A percentile compares a stretch with the other conserved stretches of the same genome.
These are phyloP conservation scores for Trypoxylon attenuatum DNA, from an alignment of 2,888 invertebrate genomes.

Conservation along the genomic window DNA sequence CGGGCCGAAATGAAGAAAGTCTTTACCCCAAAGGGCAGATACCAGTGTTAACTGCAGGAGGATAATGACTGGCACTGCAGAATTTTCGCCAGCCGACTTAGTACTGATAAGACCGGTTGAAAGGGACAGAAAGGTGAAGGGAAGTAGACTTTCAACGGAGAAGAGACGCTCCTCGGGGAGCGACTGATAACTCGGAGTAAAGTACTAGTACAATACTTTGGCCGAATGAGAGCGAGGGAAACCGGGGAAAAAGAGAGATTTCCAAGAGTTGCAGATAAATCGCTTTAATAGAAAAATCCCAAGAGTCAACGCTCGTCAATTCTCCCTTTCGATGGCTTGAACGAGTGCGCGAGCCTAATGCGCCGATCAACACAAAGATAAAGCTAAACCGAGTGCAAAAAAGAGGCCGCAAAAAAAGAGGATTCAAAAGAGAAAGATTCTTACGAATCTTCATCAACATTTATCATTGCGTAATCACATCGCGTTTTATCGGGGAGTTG, in stretches of 20 bases:
- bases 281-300: constrained; percentile 49
- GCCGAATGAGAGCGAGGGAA: background rate
- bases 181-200: constrained; percentile 41
- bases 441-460: no score
- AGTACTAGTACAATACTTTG: constrained; percentile 47
- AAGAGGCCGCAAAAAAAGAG: no score
- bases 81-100: constrained; percentile 34
- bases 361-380: no score
- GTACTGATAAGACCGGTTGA: constrained; percentile 38
- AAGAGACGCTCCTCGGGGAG: constrained; percentile 36
- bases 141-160: constrained; percentile 31
- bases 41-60: constrained; percentile 26
- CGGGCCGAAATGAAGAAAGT: background rate
- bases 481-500: no score
- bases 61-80: constrained; percentile 18
- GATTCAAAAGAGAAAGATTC: no score
- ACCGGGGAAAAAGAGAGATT: constrained; percentile 22
- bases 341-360: no score
- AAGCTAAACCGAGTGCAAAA: no score
- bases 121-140: constrained; percentile 39
- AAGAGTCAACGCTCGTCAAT: constrained; percentile 20
- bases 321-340: no score
- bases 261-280: constrained; percentile 46
- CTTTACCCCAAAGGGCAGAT: constrained; percentile 10
- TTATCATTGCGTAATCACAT: no score